Conservation (phyloP, 2,113 vertebrate species). For the Mobula birostris region DNA sequence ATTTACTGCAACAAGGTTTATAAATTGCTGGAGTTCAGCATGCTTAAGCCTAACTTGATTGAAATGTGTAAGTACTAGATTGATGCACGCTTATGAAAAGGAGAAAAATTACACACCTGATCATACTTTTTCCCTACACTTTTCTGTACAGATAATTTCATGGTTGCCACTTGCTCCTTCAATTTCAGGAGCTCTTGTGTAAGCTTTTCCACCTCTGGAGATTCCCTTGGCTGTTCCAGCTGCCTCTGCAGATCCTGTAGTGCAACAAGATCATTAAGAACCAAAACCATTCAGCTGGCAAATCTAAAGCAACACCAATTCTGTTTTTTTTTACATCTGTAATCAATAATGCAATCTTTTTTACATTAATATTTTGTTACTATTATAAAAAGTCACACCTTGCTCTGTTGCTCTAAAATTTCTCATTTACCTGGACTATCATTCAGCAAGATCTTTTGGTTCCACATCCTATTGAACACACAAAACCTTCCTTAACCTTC, state of each 20-base stretch:
- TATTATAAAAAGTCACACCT: not conserved
- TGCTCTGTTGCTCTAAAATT: not conserved
- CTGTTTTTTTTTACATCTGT: not conserved
- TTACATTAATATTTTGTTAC: not conserved
- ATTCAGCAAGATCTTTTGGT: not conserved
- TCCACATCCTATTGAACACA: not conserved
- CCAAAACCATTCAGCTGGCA: not conserved
- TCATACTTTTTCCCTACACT: constrained; percentile 54
- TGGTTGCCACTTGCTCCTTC: constrained; percentile 60
- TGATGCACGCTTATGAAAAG: not conserved
- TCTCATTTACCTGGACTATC: not conserved
- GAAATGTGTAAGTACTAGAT: not conserved
- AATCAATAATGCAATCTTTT: not conserved
- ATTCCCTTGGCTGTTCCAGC: constrained; percentile 68
- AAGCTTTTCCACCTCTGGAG: constrained; percentile 70
- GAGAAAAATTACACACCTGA: constrained; percentile 53
- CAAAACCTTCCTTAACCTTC: not conserved
- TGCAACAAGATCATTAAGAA: constrained; percentile 39
- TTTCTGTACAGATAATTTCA: constrained; percentile 52
- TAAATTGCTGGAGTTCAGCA: not conserved
- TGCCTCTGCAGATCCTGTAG: constrained; percentile 75
- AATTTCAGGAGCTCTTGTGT: constrained; percentile 74
- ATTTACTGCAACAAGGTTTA: not conserved
- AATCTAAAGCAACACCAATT: not conserved
- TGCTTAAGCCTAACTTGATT: not conserved